Evolutionary conservation across 1,140 invertebrate species (phyloP).

Genomic region (Parasteatoda tepidariorum): DNA sequence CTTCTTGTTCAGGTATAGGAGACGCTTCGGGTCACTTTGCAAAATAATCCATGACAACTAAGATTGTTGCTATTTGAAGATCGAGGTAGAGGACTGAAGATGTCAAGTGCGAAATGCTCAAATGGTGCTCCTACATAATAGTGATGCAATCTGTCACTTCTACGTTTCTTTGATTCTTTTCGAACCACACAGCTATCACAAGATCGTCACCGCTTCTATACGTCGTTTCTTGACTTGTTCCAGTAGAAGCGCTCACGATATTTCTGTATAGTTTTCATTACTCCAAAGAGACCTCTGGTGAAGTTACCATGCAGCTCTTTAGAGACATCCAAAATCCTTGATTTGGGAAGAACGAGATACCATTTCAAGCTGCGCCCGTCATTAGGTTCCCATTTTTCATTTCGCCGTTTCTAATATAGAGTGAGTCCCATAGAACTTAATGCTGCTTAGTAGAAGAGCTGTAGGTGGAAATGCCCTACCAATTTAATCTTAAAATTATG

Average conservation of each 20-base stretch:
- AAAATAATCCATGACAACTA: constrained; percentile 68
- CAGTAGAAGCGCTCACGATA: not conserved
- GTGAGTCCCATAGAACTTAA: not conserved
- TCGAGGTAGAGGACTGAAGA: not conserved
- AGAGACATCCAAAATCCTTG: not conserved
- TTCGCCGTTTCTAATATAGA: not conserved
- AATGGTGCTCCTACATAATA: constrained; percentile 28
- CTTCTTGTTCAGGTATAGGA: constrained; percentile 67
- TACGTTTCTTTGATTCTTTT: constrained; percentile 12
- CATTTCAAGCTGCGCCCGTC: not conserved
- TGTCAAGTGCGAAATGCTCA: not conserved
- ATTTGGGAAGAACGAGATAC: not conserved
- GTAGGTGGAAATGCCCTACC: not conserved
- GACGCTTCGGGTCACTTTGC: constrained; percentile 68
- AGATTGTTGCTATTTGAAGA: constrained; percentile 66
- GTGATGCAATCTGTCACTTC: not conserved
- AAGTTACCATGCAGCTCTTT: not conserved
- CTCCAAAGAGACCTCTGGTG: not conserved
- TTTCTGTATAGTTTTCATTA: too few relatives aligned
- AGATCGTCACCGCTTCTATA: constrained; percentile 9
- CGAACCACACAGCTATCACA: not conserved
- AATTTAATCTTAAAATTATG: not conserved
- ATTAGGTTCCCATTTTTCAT: not conserved
- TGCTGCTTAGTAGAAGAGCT: not conserved
- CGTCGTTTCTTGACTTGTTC: not conserved